Base-by-base conservation (phyloP, 2,113 vertebrate genomes). In the Heptranchias perlo region DNA sequence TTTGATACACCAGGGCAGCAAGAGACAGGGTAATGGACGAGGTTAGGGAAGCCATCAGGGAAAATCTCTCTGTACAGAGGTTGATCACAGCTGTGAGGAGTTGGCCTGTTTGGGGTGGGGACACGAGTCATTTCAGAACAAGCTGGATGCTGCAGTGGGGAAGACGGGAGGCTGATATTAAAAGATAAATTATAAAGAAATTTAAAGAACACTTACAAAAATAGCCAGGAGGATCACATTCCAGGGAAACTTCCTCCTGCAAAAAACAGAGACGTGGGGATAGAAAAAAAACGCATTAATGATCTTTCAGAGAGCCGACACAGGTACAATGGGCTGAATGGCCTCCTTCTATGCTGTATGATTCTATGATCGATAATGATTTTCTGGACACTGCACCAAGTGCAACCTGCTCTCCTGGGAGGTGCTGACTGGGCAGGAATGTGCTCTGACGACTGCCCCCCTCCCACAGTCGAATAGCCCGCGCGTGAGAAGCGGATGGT, bases 181-280 rank as follows among this genome's bases (percentile, higher is more conserved):
- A 64, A 44, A 82, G 35, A 39, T 69, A 39, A 54, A 73, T 14
- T 39, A 69, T 54, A 31, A 82, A 58, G 39, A 44, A 82, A 76
- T 58, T 61, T 2, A 61, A 87, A 3, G 49, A 49, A 95, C 97
- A 98, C 99, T 99, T 97, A 99, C 99, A 96, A 99, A 99, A 96
- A 99, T 44, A 92, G 96, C 97, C 96, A 99, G 97, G 96, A 99
- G 97, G 96, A 99, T 97, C 96, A 99, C 96, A 97, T 99, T 99
- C 98, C 98, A 98, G 23, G 99, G 99, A 96, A 98, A 99, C 47
- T 98, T 98, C 97, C 99, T 98, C 98, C 99, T 99, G 96, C 39
- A 25, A 96, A 91, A 47, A 52, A 62, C 65, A 96, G n/a, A 49
- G 76, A 96, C 84, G 58, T 69, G 5, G 0, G 13, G 47, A 86